A percentile compares a stretch with the other conserved stretches of the same genome.
Evolutionary conservation across 2,113 vertebrate species (phyloP).

Genomic region (Oreochromis spilurus): DNA sequence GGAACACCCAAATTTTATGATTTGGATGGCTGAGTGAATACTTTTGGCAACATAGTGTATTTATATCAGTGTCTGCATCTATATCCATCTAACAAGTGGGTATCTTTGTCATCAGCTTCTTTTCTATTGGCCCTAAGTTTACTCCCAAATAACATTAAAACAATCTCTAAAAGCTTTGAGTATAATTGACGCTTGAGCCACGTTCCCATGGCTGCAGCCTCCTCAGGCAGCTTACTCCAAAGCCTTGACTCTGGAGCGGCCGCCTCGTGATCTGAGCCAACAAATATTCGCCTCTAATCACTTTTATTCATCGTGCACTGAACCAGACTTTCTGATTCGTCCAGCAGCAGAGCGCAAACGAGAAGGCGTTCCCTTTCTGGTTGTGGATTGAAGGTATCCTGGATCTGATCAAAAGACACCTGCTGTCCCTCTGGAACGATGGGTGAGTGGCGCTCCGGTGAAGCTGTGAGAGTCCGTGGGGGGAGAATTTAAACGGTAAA

Average conservation of each 20-base stretch:
- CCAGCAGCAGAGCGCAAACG: slow-evolving; percentile 79
- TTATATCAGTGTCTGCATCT: not conserved
- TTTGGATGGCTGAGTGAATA: not conserved
- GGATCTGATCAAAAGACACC: slow-evolving; percentile 93
- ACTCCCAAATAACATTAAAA: not conserved
- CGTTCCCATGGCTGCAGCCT: not conserved
- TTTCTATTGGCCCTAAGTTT: not conserved
- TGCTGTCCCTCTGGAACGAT: slow-evolving; percentile 93
- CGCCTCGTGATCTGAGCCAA: not conserved
- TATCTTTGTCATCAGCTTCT: not conserved
- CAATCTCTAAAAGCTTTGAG: not conserved
- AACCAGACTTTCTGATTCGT: not conserved
- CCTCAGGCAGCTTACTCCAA: not conserved
- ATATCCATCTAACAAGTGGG: not conserved
- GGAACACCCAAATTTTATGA: not conserved
- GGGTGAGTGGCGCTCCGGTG: slow-evolving; percentile 68
- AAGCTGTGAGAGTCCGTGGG: not conserved
- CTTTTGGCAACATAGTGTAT: not conserved
- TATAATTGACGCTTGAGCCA: not conserved
- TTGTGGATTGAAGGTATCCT: slow-evolving; percentile 96
- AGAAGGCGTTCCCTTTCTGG: slow-evolving; percentile 85
- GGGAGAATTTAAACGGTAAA: not conserved
- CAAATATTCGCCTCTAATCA: not conserved
- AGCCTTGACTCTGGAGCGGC: not conserved
- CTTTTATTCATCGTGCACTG: not conserved